Evolutionary conservation across 2,113 vertebrate species (phyloP).

Genomic region (Oncorhynchus clarkii): DNA sequence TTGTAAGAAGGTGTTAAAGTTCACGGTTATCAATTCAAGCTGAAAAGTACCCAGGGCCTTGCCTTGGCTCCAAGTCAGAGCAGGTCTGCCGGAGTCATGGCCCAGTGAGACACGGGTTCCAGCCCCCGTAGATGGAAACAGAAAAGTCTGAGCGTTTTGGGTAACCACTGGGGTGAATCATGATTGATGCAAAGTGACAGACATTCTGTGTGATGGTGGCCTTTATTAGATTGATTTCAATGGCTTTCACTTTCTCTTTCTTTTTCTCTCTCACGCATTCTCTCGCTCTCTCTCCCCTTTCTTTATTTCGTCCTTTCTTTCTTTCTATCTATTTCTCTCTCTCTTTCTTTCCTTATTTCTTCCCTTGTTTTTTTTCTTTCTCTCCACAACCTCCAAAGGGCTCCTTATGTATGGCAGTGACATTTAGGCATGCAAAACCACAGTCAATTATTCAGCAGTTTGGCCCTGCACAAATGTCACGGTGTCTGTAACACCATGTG

Average conservation of each 20-base stretch:
- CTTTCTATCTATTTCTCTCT: too few species aligned
- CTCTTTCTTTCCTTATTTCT: slow-evolving; percentile 1
- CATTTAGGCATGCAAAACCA: slow-evolving; percentile 73
- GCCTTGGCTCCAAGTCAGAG: too few species aligned
- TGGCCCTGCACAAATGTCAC: slow-evolving; percentile 71
- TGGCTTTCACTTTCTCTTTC: background rate
- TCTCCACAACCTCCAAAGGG: slow-evolving; percentile 31
- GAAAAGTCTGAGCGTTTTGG: too few species aligned
- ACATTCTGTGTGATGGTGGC: slow-evolving; percentile 35
- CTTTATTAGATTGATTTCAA: slow-evolving; percentile 39
- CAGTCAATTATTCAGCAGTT: slow-evolving; percentile 64
- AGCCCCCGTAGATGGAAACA: too few species aligned
- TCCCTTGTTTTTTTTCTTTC: slow-evolving; percentile 12
- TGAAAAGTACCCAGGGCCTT: too few species aligned
- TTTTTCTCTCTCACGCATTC: too few species aligned
- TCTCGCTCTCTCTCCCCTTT: too few species aligned
- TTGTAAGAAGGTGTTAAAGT: too few species aligned
- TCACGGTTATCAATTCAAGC: too few species aligned
- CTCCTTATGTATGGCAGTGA: slow-evolving; percentile 60
- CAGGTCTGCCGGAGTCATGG: too few species aligned
- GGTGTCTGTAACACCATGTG: background rate
- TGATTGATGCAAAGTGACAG: slow-evolving; percentile 52
- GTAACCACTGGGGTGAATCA: slow-evolving; percentile 17
- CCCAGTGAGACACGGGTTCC: too few species aligned
- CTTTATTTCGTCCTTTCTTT: too few species aligned